Evolutionary conservation across 2,797 vertebrate genomes (phyloP).

Genomic region (Lutjanus argentimaculatus): DNA sequence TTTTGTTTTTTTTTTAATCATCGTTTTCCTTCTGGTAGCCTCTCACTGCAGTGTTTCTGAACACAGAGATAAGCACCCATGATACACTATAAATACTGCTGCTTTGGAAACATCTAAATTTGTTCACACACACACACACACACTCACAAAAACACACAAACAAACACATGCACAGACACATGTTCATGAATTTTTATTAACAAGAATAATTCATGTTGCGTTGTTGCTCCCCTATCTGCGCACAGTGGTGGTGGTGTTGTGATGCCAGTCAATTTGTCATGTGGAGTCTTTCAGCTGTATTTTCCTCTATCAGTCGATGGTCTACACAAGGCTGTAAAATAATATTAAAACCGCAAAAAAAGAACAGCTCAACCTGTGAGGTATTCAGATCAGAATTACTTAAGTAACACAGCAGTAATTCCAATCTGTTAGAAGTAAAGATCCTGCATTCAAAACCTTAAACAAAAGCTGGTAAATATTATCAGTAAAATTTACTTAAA

Average conservation of each 20-base stretch:
- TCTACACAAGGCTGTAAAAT: background rate
- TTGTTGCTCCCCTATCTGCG: slow-evolving; percentile 29
- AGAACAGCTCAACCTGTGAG: background rate
- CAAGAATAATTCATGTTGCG: slow-evolving; percentile 59
- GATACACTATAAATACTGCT: slow-evolving; percentile 19
- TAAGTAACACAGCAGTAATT: background rate
- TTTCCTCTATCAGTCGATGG: slow-evolving; percentile 22
- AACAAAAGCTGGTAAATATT: background rate
- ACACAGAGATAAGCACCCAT: slow-evolving; percentile 38
- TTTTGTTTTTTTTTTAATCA: slow-evolving; percentile 52
- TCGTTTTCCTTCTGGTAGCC: slow-evolving; percentile 17
- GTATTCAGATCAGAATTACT: no score
- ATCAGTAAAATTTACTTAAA: background rate
- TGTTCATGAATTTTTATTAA: slow-evolving; percentile 60
- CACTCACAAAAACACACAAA: slow-evolving; percentile 13
- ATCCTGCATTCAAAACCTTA: background rate
- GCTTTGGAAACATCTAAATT: slow-evolving; percentile 35
- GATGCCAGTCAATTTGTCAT: slow-evolving; percentile 41
- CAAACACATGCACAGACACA: slow-evolving; percentile 29
- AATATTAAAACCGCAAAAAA: background rate
- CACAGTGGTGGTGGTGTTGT: background rate
- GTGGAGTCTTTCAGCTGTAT: slow-evolving; percentile 13
- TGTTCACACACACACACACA: slow-evolving; percentile 28
- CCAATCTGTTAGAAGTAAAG: background rate
- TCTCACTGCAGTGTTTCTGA: slow-evolving; percentile 22